Conservation (phyloP, 2,113 vertebrate genomes). For the Psittacus erithacus region DNA sequence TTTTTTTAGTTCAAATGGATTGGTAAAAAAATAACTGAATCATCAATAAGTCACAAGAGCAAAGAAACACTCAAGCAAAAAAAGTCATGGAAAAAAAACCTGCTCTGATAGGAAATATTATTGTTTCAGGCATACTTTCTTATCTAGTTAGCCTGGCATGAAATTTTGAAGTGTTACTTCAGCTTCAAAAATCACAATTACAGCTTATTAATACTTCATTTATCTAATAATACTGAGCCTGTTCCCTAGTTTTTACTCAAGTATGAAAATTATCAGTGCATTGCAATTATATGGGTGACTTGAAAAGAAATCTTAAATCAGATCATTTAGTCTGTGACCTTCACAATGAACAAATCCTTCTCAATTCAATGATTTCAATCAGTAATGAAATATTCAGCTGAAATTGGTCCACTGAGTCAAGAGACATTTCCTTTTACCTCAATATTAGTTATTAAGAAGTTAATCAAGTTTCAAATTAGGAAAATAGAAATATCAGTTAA, state of each 20-base stretch:
- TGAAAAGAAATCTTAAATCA: not conserved
- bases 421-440: not conserved
- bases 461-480: not conserved
- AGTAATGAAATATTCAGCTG: not conserved
- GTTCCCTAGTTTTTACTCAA: not conserved
- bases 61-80: not conserved
- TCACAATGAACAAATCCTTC: not conserved
- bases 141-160: not conserved
- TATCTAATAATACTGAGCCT: not conserved
- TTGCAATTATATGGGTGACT: not conserved
- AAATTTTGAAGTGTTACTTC: not conserved
- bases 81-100: not conserved
- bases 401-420: not conserved
- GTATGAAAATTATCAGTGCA: not conserved
- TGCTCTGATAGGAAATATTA: not conserved
- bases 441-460: not conserved
- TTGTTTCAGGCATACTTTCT: not conserved
- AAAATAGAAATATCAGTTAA: not conserved
- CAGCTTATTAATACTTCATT: not conserved
- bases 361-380: not conserved
- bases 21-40: not conserved
- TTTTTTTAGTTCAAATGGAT: not conserved
- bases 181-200: not conserved
- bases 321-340: not conserved
- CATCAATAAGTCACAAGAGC: not conserved